These are phyloP conservation scores for Phoenicopterus ruber DNA, from an alignment of 2,113 vertebrate genomes.

Conservation along the genomic window DNA sequence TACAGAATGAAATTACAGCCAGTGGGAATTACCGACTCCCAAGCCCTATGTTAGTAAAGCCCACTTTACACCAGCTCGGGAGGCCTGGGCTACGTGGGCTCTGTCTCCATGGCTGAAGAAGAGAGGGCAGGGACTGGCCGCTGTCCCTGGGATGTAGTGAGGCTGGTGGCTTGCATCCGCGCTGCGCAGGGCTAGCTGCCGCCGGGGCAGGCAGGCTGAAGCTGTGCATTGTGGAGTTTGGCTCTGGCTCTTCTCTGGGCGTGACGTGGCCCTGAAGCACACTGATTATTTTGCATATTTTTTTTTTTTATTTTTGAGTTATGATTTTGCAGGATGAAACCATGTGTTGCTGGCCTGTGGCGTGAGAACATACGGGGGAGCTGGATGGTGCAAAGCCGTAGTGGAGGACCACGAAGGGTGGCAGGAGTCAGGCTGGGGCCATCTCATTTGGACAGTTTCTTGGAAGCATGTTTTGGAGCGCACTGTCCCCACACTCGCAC, in stretches of 20 bases:
- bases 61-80: background rate
- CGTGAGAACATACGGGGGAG: fast-evolving
- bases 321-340: background rate
- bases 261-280: background rate
- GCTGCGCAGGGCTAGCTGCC: background rate
- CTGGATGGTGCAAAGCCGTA: background rate
- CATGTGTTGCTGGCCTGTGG: background rate
- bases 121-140: background rate
- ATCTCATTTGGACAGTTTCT: background rate
- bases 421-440: background rate
- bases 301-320: background rate
- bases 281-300: fast-evolving
- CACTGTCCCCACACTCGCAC: background rate
- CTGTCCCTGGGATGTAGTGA: background rate
- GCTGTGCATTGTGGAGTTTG: fast-evolving
- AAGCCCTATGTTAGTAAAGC: background rate
- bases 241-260: background rate
- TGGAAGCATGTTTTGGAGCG: background rate
- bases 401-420: fast-evolving
- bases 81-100: background rate
- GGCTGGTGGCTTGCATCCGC: background rate
- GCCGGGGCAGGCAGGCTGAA: background rate
- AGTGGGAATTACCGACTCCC: background rate
- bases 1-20: background rate
- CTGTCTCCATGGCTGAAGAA: background rate